Evolutionary conservation across 2,113 vertebrate species (phyloP), one percentile per base, ranked within the genome.

Genomic region (Potamarius usumacintae): DNA sequence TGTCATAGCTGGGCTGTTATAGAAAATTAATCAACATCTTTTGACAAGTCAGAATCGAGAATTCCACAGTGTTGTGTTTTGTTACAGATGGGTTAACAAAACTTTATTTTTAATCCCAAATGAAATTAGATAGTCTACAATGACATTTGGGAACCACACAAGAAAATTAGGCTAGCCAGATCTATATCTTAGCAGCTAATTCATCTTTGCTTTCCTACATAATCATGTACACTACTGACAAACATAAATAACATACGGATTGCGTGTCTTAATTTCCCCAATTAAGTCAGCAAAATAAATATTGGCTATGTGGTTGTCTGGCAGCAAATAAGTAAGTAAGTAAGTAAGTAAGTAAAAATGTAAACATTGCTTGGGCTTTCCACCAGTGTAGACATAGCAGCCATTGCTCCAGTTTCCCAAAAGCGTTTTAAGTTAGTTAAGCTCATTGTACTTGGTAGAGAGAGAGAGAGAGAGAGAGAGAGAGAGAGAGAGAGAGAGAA

Each of bases 231-330:
- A 77, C 25, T n/a, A 53, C 74, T 77, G 18, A 50, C 18, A 22
- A 22, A 22, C 14, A 27, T 55, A 27, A 78, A 27, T 27, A 27
- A 18, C 50, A n/a, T n/a, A 7, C 1, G 25, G 5, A 27, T 0
- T 8, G 7, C 8, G 25, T 42, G 9, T 81, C 55, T 60, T 22
- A n/a, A 22, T 81, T 34, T 81, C n/a, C 53, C 42, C 79, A 25
- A 42, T 60, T 30, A 60, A 42, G 4, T 27, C 55, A 42, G 30
- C 57, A 34, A 30, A 81, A 57, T 42, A 81, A 81, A 62, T 81
- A 81, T 81, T 81, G 62, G 30, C 78, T 81, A 10, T 34, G 55
- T 81, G 42, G 27, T 55, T 34, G 78, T 58, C 55, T 80, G n/a
- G n/a, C 17, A 34, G 55, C 27, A 60, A 57, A 1, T 34, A 34